Evolutionary conservation across 2,113 vertebrate species (phyloP), one percentile per base, ranked within the genome.

Genomic region (Zootoca vivipara): DNA sequence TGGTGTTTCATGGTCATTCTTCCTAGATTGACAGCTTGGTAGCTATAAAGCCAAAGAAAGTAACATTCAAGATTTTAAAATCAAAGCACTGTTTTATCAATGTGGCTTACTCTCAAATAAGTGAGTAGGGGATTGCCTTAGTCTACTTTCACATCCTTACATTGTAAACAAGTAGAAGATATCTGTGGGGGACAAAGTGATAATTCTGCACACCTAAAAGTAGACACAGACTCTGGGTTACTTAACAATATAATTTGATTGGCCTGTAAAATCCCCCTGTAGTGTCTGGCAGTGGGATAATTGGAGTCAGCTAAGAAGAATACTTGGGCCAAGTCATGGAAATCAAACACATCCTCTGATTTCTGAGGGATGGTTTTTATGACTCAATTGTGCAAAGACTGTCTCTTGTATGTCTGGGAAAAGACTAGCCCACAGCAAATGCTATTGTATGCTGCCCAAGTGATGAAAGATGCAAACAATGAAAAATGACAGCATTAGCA

Each of bases 201-300:
- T 46, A 28, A 69, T 79, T 79, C 73, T 69, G 77, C 8, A 58
- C 65, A 67, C 3, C 58, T 20, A 65, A 38, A 24, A 62, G 56
- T 5, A 75, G 13, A 77, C n/a, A 13, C 33, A 28, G 22, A 64
- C 40, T 42, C 16, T 42, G 58, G 35, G 1, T 64, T 74, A 3
- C 56, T 52, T 75, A 65, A 80, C n/a, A 72, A 22, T 84, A 2
- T 38, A 64, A 42, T 67, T 5, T 42, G 28, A 82, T 81, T 56
- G 67, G 79, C 18, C 87, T 52, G 46, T 0, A 67, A 4, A 81
- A 7, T 2, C 69, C 26, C 89, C 12, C 40, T 5, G 8, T n/a
- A 92, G 89, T 75, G 33, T 69, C 12, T 77, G 26, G 18, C 89
- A 90, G 18, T 30, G 18, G 24, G 7, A 89, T 87, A 83, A 83